Conservation (phyloP, 1,140 invertebrate genomes). For the Conus ventricosus region DNA sequence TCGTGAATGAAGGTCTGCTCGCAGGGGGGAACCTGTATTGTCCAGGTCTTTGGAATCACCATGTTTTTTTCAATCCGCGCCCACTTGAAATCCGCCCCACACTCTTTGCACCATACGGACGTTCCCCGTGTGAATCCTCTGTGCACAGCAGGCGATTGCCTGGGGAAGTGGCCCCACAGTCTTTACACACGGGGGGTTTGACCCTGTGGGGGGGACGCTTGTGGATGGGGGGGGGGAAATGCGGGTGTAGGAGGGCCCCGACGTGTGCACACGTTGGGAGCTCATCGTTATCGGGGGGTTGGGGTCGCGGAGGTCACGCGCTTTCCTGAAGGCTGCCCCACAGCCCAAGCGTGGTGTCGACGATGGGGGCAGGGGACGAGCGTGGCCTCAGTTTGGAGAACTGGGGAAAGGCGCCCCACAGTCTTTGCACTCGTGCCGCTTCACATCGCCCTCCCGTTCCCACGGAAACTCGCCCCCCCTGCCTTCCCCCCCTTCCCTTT, state of each 20-base stretch:
- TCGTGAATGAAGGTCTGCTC: not conserved
- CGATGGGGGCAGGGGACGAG: not conserved
- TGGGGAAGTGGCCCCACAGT: slow-evolving; percentile 36
- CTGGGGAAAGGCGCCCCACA: slow-evolving; percentile 14
- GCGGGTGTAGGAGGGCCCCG: slow-evolving; percentile 75
- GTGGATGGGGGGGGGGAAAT: slow-evolving; percentile 36
- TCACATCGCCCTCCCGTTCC: not conserved
- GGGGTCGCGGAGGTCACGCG: slow-evolving; percentile 36
- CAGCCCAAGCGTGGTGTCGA: slow-evolving; percentile 73
- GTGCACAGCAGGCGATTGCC: slow-evolving; percentile 39
- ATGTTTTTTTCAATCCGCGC: slow-evolving; percentile 13
- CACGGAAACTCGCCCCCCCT: not conserved
- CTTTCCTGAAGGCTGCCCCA: slow-evolving; percentile 87
- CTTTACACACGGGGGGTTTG: slow-evolving; percentile 35
- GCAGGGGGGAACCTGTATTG: not conserved
- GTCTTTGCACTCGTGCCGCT: slow-evolving; percentile 12
- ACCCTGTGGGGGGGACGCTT: slow-evolving; percentile 41
- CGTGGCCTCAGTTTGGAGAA: not conserved
- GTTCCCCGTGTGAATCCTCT: slow-evolving; percentile 80
- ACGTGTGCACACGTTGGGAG: slow-evolving; percentile 92
- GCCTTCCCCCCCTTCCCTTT: not conserved
- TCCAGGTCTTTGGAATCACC: not conserved
- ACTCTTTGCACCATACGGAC: slow-evolving; percentile 43
- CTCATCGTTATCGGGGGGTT: slow-evolving; percentile 80
- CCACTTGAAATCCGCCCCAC: slow-evolving; percentile 25